Conservation (phyloP, 1,140 invertebrate species). For the Ectropis grisescens region DNA sequence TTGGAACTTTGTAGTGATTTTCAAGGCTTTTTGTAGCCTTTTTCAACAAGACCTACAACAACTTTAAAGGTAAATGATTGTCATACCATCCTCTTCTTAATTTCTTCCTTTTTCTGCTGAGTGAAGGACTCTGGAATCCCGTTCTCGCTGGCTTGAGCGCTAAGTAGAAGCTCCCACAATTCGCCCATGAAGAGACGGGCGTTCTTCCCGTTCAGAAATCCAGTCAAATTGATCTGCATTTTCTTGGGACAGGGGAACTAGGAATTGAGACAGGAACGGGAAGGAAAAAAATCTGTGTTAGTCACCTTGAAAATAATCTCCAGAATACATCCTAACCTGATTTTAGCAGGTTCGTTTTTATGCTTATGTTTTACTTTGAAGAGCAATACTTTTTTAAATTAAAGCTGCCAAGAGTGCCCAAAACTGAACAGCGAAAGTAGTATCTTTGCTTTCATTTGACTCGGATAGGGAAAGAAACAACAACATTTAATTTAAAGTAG, state of each 20-base stretch:
- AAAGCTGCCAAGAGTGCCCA: no score
- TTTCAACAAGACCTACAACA: no score
- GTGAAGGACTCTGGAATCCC: slow-evolving; percentile 95
- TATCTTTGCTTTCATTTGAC: no score
- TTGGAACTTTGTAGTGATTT: no score
- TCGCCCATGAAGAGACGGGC: slow-evolving; percentile 97
- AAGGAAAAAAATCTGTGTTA: slow-evolving; percentile 43
- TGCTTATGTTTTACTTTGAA: no score
- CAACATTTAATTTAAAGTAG: no score
- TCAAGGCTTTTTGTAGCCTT: no score
- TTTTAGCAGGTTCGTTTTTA: no score
- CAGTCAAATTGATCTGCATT: slow-evolving; percentile 99
- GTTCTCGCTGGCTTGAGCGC: slow-evolving; percentile 93
- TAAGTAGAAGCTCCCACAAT: slow-evolving; percentile 94
- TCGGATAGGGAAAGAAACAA: slow-evolving; percentile 46
- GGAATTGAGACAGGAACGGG: slow-evolving; percentile 53
- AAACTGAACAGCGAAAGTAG: no score
- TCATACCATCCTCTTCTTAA: slow-evolving; percentile 78
- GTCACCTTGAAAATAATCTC: slow-evolving; percentile 11
- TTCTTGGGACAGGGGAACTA: slow-evolving; percentile 96
- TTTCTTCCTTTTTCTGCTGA: slow-evolving; percentile 97
- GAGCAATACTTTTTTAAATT: no score
- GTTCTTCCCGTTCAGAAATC: slow-evolving; percentile 98
- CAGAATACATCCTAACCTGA: slow-evolving; percentile 1
- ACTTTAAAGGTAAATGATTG: no score